Evolutionary conservation across 2,797 vertebrate genomes (phyloP).

Genomic region (Morus bassanus): DNA sequence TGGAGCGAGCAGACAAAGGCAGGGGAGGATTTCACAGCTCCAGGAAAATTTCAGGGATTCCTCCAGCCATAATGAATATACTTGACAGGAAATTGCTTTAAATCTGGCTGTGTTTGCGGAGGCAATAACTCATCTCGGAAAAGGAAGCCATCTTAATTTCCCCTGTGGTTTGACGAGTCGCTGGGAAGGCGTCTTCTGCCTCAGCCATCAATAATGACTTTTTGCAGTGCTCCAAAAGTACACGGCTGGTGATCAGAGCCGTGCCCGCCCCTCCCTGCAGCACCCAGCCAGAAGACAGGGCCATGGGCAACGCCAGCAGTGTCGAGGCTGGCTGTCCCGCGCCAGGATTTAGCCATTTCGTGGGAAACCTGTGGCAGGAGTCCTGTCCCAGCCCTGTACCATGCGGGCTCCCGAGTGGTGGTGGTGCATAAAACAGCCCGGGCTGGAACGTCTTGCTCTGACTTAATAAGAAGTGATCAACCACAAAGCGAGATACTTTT

Average conservation of each 20-base stretch:
- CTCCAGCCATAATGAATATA: conserved; percentile 39
- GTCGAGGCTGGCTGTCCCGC: background rate
- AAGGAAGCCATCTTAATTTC: conserved; percentile 70
- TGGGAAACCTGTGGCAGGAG: background rate
- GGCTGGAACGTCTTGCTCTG: background rate
- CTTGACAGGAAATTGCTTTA: conserved; percentile 67
- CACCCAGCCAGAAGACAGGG: background rate
- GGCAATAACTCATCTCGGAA: conserved; percentile 57
- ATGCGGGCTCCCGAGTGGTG: accelerated
- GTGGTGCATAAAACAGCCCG: background rate
- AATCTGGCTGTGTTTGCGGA: conserved; percentile 56
- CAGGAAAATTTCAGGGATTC: conserved; percentile 36
- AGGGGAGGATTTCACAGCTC: background rate
- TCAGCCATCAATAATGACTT: conserved; percentile 60
- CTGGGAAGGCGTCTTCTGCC: conserved; percentile 41
- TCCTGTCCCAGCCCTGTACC: background rate
- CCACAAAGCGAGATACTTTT: background rate
- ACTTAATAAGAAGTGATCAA: conserved; percentile 28
- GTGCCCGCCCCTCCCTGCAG: background rate
- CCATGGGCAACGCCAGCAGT: background rate
- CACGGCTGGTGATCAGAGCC: background rate
- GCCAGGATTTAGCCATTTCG: background rate
- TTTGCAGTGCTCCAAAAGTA: background rate
- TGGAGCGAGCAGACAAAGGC: background rate
- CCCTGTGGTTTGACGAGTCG: conserved; percentile 56